Percentiles rank a stretch among this genome's conserved stretches.
These are phyloP conservation scores for Scalopus aquaticus DNA, from an alignment of 2,113 vertebrate genomes.

Conservation along the genomic window DNA sequence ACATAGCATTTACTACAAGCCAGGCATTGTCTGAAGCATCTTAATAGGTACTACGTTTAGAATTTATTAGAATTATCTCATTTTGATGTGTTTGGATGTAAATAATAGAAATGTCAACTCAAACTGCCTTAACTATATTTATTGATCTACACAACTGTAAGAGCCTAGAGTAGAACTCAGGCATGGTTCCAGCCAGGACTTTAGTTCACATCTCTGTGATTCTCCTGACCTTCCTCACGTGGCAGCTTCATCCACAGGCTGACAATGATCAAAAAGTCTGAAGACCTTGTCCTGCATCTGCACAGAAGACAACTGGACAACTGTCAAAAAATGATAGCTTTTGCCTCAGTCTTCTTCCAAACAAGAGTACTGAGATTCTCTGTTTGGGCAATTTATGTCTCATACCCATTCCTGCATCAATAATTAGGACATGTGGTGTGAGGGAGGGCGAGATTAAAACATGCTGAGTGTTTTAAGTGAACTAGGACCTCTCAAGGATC, in stretches of 20 bases:
- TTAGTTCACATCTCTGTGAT: not conserved
- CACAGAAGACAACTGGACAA: not conserved
- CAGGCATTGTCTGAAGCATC: not conserved
- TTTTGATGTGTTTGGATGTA: not conserved
- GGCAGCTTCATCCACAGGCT: not conserved
- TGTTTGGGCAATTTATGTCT: not conserved
- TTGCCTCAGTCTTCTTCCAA: not conserved
- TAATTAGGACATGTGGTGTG: not conserved
- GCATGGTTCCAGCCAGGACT: not conserved
- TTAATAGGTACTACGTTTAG: not conserved
- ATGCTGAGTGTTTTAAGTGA: not conserved
- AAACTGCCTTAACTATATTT: not conserved
- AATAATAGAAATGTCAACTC: conserved; percentile 13
- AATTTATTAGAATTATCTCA: conserved; percentile 17
- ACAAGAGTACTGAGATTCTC: not conserved
- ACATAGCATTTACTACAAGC: not conserved
- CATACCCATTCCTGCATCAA: not conserved
- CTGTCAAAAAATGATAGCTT: not conserved
- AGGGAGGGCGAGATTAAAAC: not conserved
- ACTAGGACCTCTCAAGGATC: not conserved
- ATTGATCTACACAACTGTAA: not conserved
- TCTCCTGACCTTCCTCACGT: not conserved
- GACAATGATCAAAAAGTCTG: not conserved
- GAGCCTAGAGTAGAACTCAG: not conserved
- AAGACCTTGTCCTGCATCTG: not conserved